These are phyloP conservation scores for Dendroctonus ponderosae DNA, from an alignment of 1,140 invertebrate genomes.

Conservation along the genomic window DNA sequence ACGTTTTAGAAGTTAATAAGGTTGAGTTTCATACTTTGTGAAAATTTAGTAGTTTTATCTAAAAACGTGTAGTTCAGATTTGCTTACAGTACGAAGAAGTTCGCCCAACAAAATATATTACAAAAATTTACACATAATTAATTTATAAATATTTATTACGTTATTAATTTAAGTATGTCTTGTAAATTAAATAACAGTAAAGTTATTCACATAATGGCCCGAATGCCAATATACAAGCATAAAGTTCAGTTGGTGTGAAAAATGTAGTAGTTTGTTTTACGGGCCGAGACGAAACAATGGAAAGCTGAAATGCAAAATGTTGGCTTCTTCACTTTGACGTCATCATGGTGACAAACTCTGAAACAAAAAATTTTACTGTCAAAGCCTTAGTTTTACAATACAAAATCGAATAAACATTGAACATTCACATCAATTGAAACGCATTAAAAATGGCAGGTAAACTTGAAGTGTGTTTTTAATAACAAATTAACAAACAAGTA, in stretches of 20 bases:
- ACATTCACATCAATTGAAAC: constrained; percentile 1
- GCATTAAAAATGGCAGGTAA: neutral
- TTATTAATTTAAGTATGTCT: constrained; percentile 47
- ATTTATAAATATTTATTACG: constrained; percentile 47
- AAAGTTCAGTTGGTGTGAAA: constrained; percentile 45
- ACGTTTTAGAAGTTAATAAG: constrained; percentile 32
- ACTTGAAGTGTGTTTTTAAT: neutral
- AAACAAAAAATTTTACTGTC: constrained; percentile 54
- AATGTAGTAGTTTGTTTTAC: constrained; percentile 43
- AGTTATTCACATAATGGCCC: constrained; percentile 50
- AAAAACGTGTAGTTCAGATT: constrained; percentile 45
- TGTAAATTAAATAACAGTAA: constrained; percentile 49
- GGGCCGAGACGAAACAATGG: constrained; percentile 53
- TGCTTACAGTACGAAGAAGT: constrained; percentile 33
- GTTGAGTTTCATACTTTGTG: constrained; percentile 48
- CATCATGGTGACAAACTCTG: constrained; percentile 99
- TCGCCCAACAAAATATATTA: constrained; percentile 40
- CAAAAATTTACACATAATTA: constrained; percentile 53
- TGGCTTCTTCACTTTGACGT: constrained; percentile 87
- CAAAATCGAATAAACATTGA: neutral
- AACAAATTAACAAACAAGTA: neutral
- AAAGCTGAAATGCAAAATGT: constrained; percentile 55
- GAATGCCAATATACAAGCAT: constrained; percentile 44
- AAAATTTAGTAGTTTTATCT: constrained; percentile 36
- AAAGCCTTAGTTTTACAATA: neutral